Evolutionary conservation across 92 coral and sea anemone species (phyloP).

Genomic region (Porites rus): DNA sequence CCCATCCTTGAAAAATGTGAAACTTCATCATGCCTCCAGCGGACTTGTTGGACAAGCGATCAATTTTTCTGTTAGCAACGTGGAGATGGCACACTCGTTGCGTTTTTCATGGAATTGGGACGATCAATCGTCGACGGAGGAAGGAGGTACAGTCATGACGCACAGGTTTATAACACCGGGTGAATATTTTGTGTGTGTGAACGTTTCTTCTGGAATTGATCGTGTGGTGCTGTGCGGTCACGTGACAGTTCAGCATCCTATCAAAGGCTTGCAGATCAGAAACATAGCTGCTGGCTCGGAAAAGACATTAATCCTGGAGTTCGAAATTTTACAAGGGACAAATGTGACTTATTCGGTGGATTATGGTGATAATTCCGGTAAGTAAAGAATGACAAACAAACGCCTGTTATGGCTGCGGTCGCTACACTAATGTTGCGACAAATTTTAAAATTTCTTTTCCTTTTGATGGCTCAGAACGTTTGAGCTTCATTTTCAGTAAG

Average conservation of each 20-base stretch:
- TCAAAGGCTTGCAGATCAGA: slow-evolving; percentile 59
- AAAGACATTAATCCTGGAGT: slow-evolving; percentile 41
- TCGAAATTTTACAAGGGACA: slow-evolving; percentile 71
- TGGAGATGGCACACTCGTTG: slow-evolving; percentile 4
- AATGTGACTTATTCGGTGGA: slow-evolving; percentile 72
- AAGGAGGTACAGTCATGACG: slow-evolving; percentile 2
- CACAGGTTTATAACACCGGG: slow-evolving; percentile 76
- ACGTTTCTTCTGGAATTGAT: slow-evolving; percentile 46
- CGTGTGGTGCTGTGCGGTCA: slow-evolving; percentile 43
- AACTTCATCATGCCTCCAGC: slow-evolving; percentile 45
- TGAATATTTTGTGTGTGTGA: slow-evolving; percentile 53
- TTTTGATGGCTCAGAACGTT: too few relatives aligned
- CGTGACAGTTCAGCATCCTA: slow-evolving; percentile 62
- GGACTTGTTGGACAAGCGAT: slow-evolving; percentile 64
- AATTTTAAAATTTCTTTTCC: too few relatives aligned
- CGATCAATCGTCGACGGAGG: slow-evolving; percentile 32
- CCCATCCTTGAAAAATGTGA: slow-evolving; percentile 16
- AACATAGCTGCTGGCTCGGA: slow-evolving; percentile 39
- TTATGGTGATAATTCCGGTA: slow-evolving; percentile 83
- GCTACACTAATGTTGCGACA: background rate
- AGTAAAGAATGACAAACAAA: slow-evolving; percentile 10
- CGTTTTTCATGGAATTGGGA: slow-evolving; percentile 51
- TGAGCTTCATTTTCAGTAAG: too few relatives aligned
- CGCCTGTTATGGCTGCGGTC: background rate
- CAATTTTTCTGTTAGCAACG: slow-evolving; percentile 38